These are phyloP conservation scores for Actinia tenebrosa DNA, from an alignment of 64 coral and sea anemone species.

Conservation along the genomic window DNA sequence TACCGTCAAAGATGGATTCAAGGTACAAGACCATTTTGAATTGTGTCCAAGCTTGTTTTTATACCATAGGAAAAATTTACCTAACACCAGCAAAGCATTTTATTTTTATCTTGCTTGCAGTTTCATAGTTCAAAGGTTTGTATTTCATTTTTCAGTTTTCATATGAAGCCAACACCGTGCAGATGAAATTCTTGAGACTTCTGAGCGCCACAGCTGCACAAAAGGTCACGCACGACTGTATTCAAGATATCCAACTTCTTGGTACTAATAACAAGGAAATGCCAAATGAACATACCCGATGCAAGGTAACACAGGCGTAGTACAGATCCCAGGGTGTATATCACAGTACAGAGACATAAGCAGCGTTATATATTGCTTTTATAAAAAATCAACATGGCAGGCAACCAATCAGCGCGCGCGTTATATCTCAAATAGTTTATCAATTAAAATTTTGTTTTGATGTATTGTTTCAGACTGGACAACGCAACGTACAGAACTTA, in stretches of 20 bases:
- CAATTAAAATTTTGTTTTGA: background rate
- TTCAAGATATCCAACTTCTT: constrained; percentile 17
- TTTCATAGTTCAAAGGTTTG: background rate
- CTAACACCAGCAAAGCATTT: too few species aligned
- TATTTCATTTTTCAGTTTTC: background rate
- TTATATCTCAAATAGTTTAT: too few species aligned
- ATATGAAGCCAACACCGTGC: constrained; percentile 63
- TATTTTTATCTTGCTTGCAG: too few species aligned
- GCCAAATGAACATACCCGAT: background rate
- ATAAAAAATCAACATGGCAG: too few species aligned
- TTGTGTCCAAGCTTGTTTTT: too few species aligned
- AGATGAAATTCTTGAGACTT: constrained; percentile 77
- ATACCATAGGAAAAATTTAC: too few species aligned
- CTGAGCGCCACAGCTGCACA: constrained; percentile 61
- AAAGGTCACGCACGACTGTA: constrained; percentile 43
- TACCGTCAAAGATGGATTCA: background rate
- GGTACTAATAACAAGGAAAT: constrained; percentile 46
- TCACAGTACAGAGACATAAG: too few species aligned
- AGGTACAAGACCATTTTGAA: background rate
- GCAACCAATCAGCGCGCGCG: too few species aligned
- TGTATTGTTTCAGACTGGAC: constrained; percentile 31
- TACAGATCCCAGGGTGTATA: too few species aligned
- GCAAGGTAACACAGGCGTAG: constrained; percentile 61
- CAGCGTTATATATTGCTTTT: too few species aligned
- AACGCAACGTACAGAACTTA: constrained; percentile 35